Base-by-base conservation (phyloP, 2,113 vertebrate species). In the Hippocampus abdominalis region DNA sequence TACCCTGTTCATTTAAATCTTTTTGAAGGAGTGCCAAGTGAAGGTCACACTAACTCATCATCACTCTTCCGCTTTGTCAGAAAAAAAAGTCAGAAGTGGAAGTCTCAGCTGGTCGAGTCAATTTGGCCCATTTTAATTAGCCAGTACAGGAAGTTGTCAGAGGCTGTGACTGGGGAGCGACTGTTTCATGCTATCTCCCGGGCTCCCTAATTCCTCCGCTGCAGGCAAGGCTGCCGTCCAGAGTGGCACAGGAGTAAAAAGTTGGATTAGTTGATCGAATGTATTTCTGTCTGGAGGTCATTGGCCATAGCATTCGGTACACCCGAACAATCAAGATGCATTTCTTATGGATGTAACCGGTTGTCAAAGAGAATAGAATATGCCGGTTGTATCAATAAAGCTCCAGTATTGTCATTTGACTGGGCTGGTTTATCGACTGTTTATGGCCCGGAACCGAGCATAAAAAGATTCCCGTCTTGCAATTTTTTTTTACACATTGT, bases 101-200 rank as follows among this genome's bases (percentile, higher is more conserved):
- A 69, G 57, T 70, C 64, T 74, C 68, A 68, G 53, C 69, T 57
- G 59, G 62, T 57, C 21, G 3, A 79, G 74, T 46, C 78, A 85
- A 80, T 89, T 81, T 85, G 79, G 70, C 68, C 69, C 63, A 80
- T 82, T 84, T 89, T 86, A 88, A 88, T 89, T 80, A 85, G 68
- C 78, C 63, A 79, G 83, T 70, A 64, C 62, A 64, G 74, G 78
- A 84, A 76, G 77, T 76, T 77, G 69, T 80, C 74, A 84, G 66
- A 78, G 61, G 70, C 39, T 16, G 80, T 32, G 21, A 66, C 69
- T 68, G 61, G 75, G 66, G 81, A 81, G 61, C 61, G 68, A 76
- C 63, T n/a, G 23, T 53, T 79, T 65, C 61, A 75, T 64, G 74
- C 80, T 85, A 84, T 86, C 86, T 87, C 64, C 54, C 73, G 66